Conservation (phyloP, 2,113 vertebrate genomes). For the Pseudorasbora parva region DNA sequence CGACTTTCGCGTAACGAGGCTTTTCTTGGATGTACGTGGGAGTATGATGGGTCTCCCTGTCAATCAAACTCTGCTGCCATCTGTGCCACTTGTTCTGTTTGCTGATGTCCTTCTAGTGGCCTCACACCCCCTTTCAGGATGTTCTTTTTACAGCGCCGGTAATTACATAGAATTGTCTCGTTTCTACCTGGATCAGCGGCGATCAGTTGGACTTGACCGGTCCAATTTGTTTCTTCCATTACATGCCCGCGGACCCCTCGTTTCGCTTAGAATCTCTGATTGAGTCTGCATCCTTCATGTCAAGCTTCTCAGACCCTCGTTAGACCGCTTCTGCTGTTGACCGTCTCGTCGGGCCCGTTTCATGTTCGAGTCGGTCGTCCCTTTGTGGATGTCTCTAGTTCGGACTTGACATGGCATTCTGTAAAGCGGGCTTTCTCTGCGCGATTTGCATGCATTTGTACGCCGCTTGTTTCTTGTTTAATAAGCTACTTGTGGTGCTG, state of each 20-base stretch:
- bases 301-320: constrained; percentile 35
- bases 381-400: constrained; percentile 49
- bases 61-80: constrained; percentile 64
- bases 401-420: constrained; percentile 54
- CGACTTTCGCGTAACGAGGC: constrained; percentile 39
- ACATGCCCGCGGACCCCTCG: neutral
- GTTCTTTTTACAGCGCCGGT: constrained; percentile 69
- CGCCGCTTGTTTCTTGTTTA: constrained; percentile 61
- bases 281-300: constrained; percentile 32
- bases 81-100: constrained; percentile 71
- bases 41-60: constrained; percentile 59
- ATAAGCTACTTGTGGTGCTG: constrained; percentile 63
- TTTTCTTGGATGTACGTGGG: constrained; percentile 48
- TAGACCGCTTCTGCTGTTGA: constrained; percentile 24
- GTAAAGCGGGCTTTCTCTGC: constrained; percentile 53
- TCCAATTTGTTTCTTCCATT: constrained; percentile 45
- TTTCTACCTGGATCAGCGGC: constrained; percentile 40
- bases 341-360: constrained; percentile 21
- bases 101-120: constrained; percentile 62
- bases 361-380: constrained; percentile 35
- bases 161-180: constrained; percentile 69
- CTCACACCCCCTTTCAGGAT: constrained; percentile 69
- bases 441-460: constrained; percentile 62
- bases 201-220: constrained; percentile 48
- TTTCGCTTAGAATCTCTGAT: constrained; percentile 9